Evolutionary conservation across 2,113 vertebrate species (phyloP).

Genomic region (Cinclus mexicanus): DNA sequence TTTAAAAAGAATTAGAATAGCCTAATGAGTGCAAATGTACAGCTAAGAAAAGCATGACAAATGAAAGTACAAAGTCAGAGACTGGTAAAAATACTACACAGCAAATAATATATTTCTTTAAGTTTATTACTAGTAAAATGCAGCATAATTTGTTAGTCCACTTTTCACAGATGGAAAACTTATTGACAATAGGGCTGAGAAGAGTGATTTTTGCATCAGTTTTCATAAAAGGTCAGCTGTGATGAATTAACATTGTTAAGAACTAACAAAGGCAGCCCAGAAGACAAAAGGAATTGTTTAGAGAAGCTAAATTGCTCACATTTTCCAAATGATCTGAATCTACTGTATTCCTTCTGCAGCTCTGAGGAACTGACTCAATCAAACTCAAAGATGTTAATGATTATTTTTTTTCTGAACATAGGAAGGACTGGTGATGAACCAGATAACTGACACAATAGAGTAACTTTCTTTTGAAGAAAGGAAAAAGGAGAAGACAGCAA

Average conservation of each 20-base stretch:
- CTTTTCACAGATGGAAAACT: neutral
- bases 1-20: neutral
- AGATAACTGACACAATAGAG: neutral
- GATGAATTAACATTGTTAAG: constrained; percentile 1
- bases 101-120: neutral
- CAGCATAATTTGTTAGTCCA: neutral
- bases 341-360: neutral
- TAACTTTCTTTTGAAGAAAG: neutral
- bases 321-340: neutral
- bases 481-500: neutral
- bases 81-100: neutral
- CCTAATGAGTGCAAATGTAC: neutral
- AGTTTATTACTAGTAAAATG: neutral
- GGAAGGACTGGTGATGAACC: neutral
- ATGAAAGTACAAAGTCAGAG: neutral
- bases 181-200: neutral
- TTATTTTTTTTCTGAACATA: neutral
- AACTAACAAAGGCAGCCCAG: neutral
- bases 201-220: neutral
- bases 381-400: constrained; percentile 14
- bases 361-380: neutral
- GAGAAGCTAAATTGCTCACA: neutral
- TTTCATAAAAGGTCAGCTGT: constrained; percentile 29
- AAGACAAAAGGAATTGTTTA: neutral
- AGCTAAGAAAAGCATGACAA: neutral